Evolutionary conservation across 2,113 vertebrate genomes (phyloP), one percentile per base, ranked within the genome.

Genomic region (Proterorhinus semilunaris): DNA sequence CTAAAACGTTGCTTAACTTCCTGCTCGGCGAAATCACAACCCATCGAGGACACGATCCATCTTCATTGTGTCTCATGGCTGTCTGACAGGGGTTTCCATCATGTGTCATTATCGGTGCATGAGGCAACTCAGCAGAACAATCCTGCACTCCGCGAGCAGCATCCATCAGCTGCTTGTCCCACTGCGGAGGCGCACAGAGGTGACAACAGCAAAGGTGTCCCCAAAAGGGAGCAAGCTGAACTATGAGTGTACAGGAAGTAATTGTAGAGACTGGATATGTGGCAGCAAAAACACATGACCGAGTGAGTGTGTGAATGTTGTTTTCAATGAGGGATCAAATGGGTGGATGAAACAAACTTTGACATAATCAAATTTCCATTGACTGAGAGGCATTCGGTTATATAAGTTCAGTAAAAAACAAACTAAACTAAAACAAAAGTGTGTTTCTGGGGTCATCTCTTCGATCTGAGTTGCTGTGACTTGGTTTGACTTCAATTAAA

Each of bases 401-500:
- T 66, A 57, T 45, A 61, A 46, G 10, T 71, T 45, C 12, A 68
- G 27, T 47, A 46, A 12, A 36, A 48, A 69, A n/a, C n/a, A n/a
- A n/a, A n/a, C n/a, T n/a, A n/a, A 84, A 82, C 87, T 77, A 89
- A 87, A 89, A 73, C 43, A 82, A 86, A 74, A 87, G 83, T 76
- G 76, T 70, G 69, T 77, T 65, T 62, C 80, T 81, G 66, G 82
- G 93, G 91, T 93, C 91, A 93, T 92, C 91, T 89, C 80, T 89
- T 82, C 85, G 89, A 93, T 93, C 91, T 90, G 80, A 90, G 89
- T 89, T 88, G 79, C 83, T 89, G 86, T 87, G 90, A 90, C 91
- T 90, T 86, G 80, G 87, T 90, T 92, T 93, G 91, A 93, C 91
- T 94, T 93, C 92, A 93, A 92, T 94, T 93, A 92, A 93, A 90